phyloP scores from a whole-genome alignment of 2,797 vertebrate species.

The Myotis vivesi region DNA sequence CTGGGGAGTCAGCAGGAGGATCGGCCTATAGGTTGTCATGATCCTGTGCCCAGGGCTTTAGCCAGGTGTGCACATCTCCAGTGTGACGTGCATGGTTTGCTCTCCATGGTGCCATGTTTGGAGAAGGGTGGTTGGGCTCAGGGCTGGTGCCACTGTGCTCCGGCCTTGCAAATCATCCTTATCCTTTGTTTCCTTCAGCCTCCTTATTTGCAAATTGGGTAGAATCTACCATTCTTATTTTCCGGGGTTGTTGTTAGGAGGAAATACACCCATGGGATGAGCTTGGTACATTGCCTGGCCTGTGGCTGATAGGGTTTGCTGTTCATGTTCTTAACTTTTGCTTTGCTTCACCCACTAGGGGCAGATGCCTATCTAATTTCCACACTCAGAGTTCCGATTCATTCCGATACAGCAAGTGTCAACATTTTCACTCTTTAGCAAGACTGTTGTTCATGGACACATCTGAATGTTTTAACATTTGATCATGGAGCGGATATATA shows the following conservation, averaged over 20 bases:
- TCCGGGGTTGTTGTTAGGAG: too few species aligned
- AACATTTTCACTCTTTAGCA: background rate
- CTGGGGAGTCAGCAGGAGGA: background rate
- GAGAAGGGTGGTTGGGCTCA: background rate
- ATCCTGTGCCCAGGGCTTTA: background rate
- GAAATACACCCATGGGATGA: background rate
- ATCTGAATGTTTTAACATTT: background rate
- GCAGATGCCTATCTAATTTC: background rate
- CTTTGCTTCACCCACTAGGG: background rate
- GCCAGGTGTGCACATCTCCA: background rate
- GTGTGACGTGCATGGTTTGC: fast-evolving
- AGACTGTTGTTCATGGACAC: background rate
- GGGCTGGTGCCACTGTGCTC: fast-evolving
- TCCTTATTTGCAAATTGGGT: background rate
- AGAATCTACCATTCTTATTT: background rate
- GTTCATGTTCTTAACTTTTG: background rate
- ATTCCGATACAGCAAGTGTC: fast-evolving
- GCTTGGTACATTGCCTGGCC: background rate
- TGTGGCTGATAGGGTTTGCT: background rate
- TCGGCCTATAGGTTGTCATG: background rate
- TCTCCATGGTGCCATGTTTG: background rate
- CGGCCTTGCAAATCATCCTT: background rate
- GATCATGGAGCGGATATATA: background rate
- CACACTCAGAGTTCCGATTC: background rate
- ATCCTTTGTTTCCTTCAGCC: fast-evolving